phyloP scores from a whole-genome alignment of 1,140 invertebrate species.

The Pseudachorutes palmiensis region DNA sequence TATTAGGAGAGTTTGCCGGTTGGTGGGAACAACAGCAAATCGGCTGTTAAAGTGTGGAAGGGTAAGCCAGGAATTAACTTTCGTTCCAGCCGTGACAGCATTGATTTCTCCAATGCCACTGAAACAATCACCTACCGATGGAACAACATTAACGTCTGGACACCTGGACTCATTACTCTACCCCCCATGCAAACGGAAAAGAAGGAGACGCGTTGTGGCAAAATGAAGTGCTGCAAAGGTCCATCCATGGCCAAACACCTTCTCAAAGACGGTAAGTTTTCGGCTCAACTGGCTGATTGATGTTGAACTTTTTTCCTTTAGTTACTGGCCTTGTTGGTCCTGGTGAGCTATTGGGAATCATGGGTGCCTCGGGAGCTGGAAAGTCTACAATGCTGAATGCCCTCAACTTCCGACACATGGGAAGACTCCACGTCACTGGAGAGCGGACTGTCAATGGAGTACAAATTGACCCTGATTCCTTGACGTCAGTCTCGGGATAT shows the following conservation, averaged over 20 bases:
- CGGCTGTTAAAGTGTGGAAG: neutral
- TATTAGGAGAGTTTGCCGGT: no score
- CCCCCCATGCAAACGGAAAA: neutral
- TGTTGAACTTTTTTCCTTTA: neutral
- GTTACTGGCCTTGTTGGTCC: constrained; percentile 47
- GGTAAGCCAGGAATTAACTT: neutral
- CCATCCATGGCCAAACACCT: neutral
- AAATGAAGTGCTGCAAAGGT: neutral
- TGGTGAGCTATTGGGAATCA: constrained; percentile 50
- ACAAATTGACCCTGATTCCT: constrained; percentile 52
- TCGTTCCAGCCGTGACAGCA: neutral
- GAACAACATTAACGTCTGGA: constrained; percentile 65
- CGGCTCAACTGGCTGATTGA: neutral
- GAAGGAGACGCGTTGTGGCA: neutral
- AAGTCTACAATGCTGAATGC: constrained; percentile 50
- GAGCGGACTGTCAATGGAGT: constrained; percentile 51
- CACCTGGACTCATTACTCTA: constrained; percentile 44
- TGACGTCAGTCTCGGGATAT: constrained; percentile 77
- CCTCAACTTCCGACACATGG: constrained; percentile 47
- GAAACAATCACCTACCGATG: constrained; percentile 53
- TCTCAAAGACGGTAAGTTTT: neutral
- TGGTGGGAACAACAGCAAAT: neutral
- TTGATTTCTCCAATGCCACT: neutral
- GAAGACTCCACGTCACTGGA: constrained; percentile 23
- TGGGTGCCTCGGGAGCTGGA: constrained; percentile 44